These are phyloP conservation scores for Exephanes ischioxanthus DNA, from an alignment of 2,888 invertebrate species.

Conservation along the genomic window DNA sequence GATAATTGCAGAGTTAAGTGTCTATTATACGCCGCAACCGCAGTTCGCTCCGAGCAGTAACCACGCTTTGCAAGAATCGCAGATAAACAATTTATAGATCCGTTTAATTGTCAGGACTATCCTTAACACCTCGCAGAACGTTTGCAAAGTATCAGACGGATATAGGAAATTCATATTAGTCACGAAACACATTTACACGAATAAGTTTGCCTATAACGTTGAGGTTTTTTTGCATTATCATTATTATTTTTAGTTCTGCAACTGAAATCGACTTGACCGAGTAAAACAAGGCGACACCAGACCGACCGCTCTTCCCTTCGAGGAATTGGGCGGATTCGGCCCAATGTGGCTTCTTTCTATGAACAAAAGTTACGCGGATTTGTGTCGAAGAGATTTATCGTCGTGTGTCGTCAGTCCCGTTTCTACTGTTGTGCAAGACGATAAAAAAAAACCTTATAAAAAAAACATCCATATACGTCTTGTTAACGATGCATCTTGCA, in stretches of 20 bases:
- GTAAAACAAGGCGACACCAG: not conserved
- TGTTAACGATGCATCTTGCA: constrained; percentile 18
- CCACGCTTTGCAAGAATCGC: not conserved
- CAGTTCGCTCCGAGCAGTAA: not conserved
- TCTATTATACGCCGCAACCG: not conserved
- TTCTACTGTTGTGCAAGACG: constrained; percentile 11
- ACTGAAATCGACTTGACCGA: not conserved
- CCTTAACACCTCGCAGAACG: constrained; percentile 1
- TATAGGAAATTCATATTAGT: constrained; percentile 11
- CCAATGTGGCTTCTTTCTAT: constrained; percentile 5
- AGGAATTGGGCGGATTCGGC: not conserved
- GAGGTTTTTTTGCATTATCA: not conserved
- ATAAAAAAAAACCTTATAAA: not conserved
- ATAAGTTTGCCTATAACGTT: not conserved
- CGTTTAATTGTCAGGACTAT: not conserved
- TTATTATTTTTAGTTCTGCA: not conserved
- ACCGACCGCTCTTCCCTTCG: not conserved
- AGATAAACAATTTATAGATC: not conserved
- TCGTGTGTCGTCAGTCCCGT: constrained; percentile 45
- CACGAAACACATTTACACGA: not conserved
- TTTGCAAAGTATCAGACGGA: not conserved
- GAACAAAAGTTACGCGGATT: constrained; percentile 28
- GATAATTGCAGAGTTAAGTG: not conserved
- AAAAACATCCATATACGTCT: not conserved
- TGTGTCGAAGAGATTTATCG: constrained; percentile 35